Evolutionary conservation across 1,140 invertebrate species (phyloP), one percentile per base, ranked within the genome.

Genomic region (Zaprionus davidi): DNA sequence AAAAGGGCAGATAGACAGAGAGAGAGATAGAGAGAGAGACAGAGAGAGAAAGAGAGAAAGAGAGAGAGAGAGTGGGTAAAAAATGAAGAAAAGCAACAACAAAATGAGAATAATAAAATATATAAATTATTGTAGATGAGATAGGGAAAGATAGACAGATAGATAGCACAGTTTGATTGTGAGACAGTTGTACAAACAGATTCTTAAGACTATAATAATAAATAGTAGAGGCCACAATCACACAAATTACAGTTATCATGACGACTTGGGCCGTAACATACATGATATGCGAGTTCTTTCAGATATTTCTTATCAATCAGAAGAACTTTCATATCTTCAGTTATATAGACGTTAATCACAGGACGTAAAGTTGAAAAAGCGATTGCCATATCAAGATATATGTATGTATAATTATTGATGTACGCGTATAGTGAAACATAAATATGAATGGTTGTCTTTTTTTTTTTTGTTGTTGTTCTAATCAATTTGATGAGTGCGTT

Each of bases 1-100:
- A 49, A 60, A 9, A 60, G 60, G 41, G n/a, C 2, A 60, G 66
- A 81, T 66, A 62, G 67, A 67, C 24, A 79, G 46, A 76, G 65
- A 79, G 64, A 46, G 34, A 60, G 46, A 62, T 28, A 71, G 22
- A 75, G 46, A 38, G 3, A 38, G 62, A 75, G 20, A 60, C 66
- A 72, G 74, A 5, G 5, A 57, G 44, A 56, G 51, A 78, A 15
- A 78, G 38, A 75, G 28, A 55, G 41, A 59, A 22, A 78, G 22
- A 28, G 11, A 57, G 38, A 62, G 17, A 58, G 26, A 26, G 12
- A 24, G n/a, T 12, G 38, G 22, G 44, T 67, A 36, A 12, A 1
- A 79, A 74, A 69, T 15, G 51, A 31, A 67, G 60, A 59, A 74
- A 36, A 60, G 34, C 57, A 62, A 65, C 31, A 34, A 34, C 49